Conservation (phyloP, 2,888 invertebrate genomes). For the Chalcosyrphus nemorum region DNA sequence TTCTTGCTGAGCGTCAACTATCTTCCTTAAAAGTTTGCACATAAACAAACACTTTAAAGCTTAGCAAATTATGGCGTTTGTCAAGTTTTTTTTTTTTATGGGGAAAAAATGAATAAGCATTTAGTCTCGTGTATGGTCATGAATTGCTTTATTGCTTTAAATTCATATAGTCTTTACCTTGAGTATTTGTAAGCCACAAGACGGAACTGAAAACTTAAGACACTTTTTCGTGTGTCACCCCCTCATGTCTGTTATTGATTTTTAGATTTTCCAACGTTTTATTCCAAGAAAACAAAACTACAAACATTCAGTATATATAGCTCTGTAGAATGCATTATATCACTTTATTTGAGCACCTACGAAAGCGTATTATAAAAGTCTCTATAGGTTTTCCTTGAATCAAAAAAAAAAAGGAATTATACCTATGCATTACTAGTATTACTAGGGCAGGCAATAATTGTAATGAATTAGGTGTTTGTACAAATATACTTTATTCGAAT, state of each 20-base stretch:
- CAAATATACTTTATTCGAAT: neutral
- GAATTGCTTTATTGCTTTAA: constrained; percentile 60
- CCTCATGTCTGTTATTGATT: constrained; percentile 63
- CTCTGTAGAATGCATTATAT: neutral
- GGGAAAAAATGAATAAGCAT: neutral
- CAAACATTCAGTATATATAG: neutral
- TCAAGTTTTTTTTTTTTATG: neutral
- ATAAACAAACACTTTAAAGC: constrained; percentile 30
- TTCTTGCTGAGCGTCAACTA: constrained; percentile 14
- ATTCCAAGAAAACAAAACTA: constrained; percentile 14
- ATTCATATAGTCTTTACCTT: constrained; percentile 63
- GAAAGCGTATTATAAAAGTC: constrained; percentile 5
- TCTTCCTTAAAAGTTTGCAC: constrained; percentile 2
- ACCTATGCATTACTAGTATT: neutral
- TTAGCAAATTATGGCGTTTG: constrained; percentile 2
- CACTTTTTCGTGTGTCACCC: constrained; percentile 32
- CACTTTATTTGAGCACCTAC: neutral
- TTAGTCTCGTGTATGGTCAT: constrained; percentile 40
- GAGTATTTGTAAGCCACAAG: constrained; percentile 50
- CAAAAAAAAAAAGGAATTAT: neutral
- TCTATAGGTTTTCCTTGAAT: neutral
- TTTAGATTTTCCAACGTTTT: constrained; percentile 17
- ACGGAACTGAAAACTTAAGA: constrained; percentile 53
- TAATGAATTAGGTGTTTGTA: too few species aligned
- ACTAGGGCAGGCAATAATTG: neutral